These are phyloP conservation scores for Trichonephila clavata DNA, from an alignment of 1,140 invertebrate genomes.

Conservation along the genomic window DNA sequence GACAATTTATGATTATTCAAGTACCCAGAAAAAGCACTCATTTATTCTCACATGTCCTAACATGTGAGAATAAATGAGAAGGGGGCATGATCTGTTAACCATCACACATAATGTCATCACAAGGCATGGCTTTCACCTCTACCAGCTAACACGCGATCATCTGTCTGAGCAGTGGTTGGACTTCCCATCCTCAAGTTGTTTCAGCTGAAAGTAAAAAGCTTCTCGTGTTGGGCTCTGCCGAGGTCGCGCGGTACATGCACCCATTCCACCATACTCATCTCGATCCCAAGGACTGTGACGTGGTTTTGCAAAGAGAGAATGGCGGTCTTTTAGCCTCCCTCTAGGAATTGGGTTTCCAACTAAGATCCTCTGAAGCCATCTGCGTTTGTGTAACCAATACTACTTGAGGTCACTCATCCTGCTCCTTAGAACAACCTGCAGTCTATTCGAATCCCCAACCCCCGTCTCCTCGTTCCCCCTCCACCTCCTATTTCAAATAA, in stretches of 20 bases:
- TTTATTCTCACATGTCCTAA: no score
- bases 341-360: slow-evolving; percentile 54
- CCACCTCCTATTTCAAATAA: not conserved
- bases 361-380: slow-evolving; percentile 13
- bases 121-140: not conserved
- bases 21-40: no score
- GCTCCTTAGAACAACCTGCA: slow-evolving; percentile 57
- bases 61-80: no score
- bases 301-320: slow-evolving; percentile 14
- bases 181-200: slow-evolving; percentile 49
- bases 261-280: not conserved
- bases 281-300: slow-evolving; percentile 46
- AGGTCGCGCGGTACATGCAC: slow-evolving; percentile 51
- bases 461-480: not conserved
- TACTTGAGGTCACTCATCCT: slow-evolving; percentile 66
- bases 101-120: not conserved
- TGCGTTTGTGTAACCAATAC: slow-evolving; percentile 65
- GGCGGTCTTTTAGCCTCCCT: slow-evolving; percentile 30
- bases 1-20: no score
- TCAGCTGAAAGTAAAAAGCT: slow-evolving; percentile 37
- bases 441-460: slow-evolving; percentile 26
- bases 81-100: not conserved
- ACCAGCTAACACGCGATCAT: not conserved
- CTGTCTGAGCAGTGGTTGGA: slow-evolving; percentile 21
- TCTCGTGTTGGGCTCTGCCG: not conserved